Conservation (phyloP, 1,140 invertebrate genomes). For the Listronotus bonariensis region DNA sequence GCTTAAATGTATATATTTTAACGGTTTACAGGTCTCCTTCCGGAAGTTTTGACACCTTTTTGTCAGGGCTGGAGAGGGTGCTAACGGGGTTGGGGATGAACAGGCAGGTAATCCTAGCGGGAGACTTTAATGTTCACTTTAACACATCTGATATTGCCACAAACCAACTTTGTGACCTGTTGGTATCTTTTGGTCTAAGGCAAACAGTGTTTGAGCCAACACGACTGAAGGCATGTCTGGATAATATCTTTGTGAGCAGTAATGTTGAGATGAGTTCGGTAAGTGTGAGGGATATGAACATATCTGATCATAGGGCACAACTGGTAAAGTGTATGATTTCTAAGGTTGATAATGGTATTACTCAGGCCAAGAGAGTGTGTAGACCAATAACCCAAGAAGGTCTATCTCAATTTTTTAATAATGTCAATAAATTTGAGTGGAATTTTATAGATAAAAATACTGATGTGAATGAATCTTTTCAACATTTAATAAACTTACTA, state of each 20-base stretch:
- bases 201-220: neutral
- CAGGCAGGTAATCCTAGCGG: no score
- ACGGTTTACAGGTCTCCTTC: no score
- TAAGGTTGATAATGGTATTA: neutral
- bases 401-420: neutral
- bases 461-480: no score
- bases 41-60: no score
- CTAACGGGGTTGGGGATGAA: no score
- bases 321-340: neutral
- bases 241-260: neutral
- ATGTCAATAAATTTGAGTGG: neutral
- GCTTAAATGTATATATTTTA: no score
- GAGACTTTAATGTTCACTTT: no score
- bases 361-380: neutral
- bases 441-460: neutral
- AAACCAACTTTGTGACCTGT: no score
- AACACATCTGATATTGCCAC: no score
- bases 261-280: neutral
- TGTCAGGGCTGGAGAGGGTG: no score
- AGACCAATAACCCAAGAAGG: neutral
- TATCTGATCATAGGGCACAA: neutral
- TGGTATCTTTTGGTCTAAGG: neutral
- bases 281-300: neutral
- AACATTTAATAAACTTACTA: no score
- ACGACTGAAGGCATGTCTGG: neutral